Evolutionary conservation across 2,113 vertebrate genomes (phyloP), one percentile per base, ranked within the genome.

Genomic region (Cranoglanis bouderius): DNA sequence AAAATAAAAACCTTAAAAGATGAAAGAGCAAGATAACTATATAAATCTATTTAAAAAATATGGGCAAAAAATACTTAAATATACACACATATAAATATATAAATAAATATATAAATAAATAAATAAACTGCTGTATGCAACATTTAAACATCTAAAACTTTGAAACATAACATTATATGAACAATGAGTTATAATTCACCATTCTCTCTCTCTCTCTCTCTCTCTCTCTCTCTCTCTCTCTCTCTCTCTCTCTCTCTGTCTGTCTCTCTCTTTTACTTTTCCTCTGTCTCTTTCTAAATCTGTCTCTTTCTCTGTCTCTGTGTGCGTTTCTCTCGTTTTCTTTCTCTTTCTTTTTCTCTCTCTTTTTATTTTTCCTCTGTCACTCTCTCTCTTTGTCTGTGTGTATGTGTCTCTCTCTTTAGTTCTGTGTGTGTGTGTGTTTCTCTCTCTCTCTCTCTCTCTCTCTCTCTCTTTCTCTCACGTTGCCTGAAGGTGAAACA

Each of bases 401-500:
- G 46, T 49, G 46, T 46, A 1, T 46, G 0, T 46, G 0, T 49
- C 9, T 67, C 6, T 38, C 32, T 72, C 32, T 72, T 3, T 49
- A 49, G 9, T 49, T 72, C 32, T 49, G 46, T 49, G 46, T 49
- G 46, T 49, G 46, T 49, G 43, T 49, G 46, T 46, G 46, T 59
- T 82, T 29, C 9, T 5, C 38, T 75, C 19, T 75, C 38, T 19
- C 70, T 74, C 18, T 21, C 43, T 77, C 57, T 88, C 53, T 59
- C 46, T 87, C 74, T 93, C 93, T 94, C 93, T 92, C 92, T 93
- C 72, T 91, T 29, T 81, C 13, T 89, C 16, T 53, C 49, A 84
- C 82, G 12, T n/a, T 75, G 85, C 80, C 85, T 89, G 87, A 89
- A 90, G 81, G 72, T 77, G 72, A 81, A 84, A 78, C 43, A 78